Evolutionary conservation across 2,113 vertebrate species (phyloP).

Genomic region (Cochlearius cochlearius): DNA sequence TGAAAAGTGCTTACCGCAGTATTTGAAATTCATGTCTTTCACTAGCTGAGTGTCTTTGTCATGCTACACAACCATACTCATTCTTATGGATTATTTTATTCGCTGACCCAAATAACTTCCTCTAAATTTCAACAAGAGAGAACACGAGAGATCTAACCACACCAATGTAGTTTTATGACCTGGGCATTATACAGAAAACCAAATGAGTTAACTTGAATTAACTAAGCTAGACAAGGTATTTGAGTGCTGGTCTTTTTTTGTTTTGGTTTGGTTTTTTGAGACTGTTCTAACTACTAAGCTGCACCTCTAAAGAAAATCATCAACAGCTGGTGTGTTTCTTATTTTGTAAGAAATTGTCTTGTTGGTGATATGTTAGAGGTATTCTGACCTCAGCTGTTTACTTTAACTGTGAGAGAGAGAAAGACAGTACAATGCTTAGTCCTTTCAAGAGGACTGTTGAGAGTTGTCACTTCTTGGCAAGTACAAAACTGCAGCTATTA

Average conservation of each 20-base stretch:
- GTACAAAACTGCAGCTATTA: background rate
- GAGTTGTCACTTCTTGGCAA: background rate
- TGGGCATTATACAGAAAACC: background rate
- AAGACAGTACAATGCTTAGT: background rate
- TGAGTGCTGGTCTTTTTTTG: too few species aligned
- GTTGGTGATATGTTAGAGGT: background rate
- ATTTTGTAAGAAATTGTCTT: background rate
- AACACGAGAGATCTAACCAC: background rate
- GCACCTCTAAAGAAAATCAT: background rate
- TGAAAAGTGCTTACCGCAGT: background rate
- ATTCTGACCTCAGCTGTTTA: background rate
- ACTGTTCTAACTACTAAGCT: background rate
- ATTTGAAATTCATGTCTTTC: background rate
- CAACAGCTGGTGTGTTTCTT: background rate
- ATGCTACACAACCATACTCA: background rate
- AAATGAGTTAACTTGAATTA: background rate
- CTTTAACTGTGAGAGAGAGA: background rate
- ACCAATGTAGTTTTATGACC: background rate
- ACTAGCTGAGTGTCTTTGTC: background rate
- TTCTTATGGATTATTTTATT: background rate
- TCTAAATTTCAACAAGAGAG: background rate
- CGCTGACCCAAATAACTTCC: background rate
- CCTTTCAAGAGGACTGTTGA: background rate
- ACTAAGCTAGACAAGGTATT: background rate
- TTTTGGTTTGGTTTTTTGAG: background rate